A percentile compares a stretch with the other conserved stretches of the same genome.
Evolutionary conservation across 2,888 invertebrate genomes (phyloP).

Genomic region (Physocephala rufipes): DNA sequence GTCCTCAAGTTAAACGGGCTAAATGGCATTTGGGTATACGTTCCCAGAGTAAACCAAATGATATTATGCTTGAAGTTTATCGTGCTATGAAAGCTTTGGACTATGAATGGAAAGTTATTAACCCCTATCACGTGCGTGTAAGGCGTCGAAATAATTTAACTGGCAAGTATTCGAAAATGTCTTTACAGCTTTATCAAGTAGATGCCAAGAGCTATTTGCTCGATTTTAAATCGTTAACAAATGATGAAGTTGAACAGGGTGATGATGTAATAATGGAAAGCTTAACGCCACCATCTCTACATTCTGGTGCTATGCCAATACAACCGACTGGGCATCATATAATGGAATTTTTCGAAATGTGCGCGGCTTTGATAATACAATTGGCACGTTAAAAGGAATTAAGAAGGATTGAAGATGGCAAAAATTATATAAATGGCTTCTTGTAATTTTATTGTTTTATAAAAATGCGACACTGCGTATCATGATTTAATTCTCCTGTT

Average conservation of each 20-base stretch:
- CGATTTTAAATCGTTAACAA: slow-evolving; percentile 95
- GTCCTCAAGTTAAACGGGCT: slow-evolving; percentile 88
- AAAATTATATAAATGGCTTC: too few species aligned
- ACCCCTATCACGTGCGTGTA: slow-evolving; percentile 95
- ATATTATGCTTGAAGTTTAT: slow-evolving; percentile 99
- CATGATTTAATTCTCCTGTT: too few species aligned
- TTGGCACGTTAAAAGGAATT: slow-evolving; percentile 80
- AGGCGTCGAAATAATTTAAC: slow-evolving; percentile 87
- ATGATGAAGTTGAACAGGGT: slow-evolving; percentile 73
- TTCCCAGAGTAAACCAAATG: slow-evolving; percentile 98
- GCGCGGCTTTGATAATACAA: slow-evolving; percentile 97
- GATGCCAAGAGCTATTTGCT: slow-evolving; percentile 97
- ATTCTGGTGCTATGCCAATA: slow-evolving; percentile 57
- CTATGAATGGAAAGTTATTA: slow-evolving; percentile 99
- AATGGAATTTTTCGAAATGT: slow-evolving; percentile 99
- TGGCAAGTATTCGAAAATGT: slow-evolving; percentile 94
- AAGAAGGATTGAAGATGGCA: too few species aligned
- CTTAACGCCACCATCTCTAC: slow-evolving; percentile 62
- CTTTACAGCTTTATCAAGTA: slow-evolving; percentile 97
- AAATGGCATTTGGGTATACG: slow-evolving; percentile 99
- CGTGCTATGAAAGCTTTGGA: slow-evolving; percentile 98
- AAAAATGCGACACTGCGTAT: too few species aligned
- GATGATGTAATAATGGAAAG: slow-evolving; percentile 66
- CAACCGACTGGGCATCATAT: slow-evolving; percentile 85
- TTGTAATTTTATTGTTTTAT: too few species aligned